Conservation (phyloP, 2,113 vertebrate genomes). For the Hymenochirus boettgeri region DNA sequence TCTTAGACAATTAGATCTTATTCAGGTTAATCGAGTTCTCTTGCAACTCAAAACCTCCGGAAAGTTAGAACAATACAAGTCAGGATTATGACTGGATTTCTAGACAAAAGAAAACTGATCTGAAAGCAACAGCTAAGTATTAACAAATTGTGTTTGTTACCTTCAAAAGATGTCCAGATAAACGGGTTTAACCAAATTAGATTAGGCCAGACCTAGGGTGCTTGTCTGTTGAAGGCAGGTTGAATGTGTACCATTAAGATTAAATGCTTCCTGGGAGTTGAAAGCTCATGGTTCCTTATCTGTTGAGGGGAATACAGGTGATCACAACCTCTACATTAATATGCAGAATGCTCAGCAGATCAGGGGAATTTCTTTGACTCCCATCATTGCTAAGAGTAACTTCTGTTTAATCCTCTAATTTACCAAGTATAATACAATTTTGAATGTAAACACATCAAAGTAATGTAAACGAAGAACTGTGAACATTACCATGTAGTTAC, state of each 20-base stretch:
- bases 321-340: too few relatives aligned
- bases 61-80: conserved; percentile 18
- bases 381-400: neutral
- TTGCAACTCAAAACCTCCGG: conserved; percentile 2
- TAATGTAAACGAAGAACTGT: too few relatives aligned
- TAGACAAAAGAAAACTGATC: conserved; percentile 33
- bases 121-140: conserved; percentile 9
- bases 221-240: conserved; percentile 8
- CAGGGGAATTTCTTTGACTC: neutral
- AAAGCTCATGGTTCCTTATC: neutral
- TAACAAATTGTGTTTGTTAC: conserved; percentile 29
- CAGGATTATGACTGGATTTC: conserved; percentile 22
- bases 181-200: conserved; percentile 38
- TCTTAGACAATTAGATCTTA: conserved; percentile 6
- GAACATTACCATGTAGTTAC: too few relatives aligned
- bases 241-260: conserved; percentile 15
- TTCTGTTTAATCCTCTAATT: neutral
- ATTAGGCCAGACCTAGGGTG: conserved; percentile 16
- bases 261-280: conserved; percentile 11
- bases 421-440: too few relatives aligned
- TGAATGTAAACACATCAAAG: too few relatives aligned
- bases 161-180: conserved; percentile 31
- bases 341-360: neutral
- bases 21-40: neutral
- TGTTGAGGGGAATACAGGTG: too few relatives aligned